These are phyloP conservation scores for Gila robusta DNA, from an alignment of 2,797 vertebrate genomes.

Conservation along the genomic window DNA sequence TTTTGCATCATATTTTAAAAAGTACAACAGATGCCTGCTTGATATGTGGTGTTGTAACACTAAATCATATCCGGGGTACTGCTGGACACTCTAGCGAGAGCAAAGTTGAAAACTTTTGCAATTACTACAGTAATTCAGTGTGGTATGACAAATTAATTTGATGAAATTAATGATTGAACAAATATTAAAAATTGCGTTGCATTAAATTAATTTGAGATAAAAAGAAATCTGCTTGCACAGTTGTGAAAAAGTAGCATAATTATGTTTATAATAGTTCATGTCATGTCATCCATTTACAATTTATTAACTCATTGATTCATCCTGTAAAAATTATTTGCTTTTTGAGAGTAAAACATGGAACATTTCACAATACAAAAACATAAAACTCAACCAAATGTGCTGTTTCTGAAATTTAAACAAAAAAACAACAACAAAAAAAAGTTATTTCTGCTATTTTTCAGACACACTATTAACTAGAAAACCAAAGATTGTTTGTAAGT, in stretches of 20 bases:
- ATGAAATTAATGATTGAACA: too few species aligned
- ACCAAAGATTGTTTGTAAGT: not conserved
- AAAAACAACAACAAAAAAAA: not conserved
- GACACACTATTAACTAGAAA: not conserved
- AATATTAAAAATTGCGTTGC: too few species aligned
- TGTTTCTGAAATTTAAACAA: slow-evolving; percentile 64
- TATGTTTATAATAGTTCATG: not conserved
- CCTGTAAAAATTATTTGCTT: not conserved
- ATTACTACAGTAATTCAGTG: too few species aligned
- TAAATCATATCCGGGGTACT: not conserved
- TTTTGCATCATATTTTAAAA: not conserved
- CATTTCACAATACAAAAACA: too few species aligned
- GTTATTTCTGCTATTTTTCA: not conserved
- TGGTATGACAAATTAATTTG: too few species aligned
- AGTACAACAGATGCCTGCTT: not conserved
- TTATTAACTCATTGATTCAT: not conserved
- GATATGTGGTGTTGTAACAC: not conserved
- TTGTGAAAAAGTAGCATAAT: not conserved
- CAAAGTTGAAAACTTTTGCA: too few species aligned
- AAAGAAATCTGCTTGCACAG: too few species aligned
- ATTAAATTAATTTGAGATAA: too few species aligned
- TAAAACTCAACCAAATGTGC: not conserved
- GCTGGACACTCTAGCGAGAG: too few species aligned
- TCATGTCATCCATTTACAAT: not conserved
- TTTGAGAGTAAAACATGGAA: too few species aligned